Evolutionary conservation across 2,888 invertebrate species (phyloP), one percentile per base, ranked within the genome.

Genomic region (Lymantria monacha): DNA sequence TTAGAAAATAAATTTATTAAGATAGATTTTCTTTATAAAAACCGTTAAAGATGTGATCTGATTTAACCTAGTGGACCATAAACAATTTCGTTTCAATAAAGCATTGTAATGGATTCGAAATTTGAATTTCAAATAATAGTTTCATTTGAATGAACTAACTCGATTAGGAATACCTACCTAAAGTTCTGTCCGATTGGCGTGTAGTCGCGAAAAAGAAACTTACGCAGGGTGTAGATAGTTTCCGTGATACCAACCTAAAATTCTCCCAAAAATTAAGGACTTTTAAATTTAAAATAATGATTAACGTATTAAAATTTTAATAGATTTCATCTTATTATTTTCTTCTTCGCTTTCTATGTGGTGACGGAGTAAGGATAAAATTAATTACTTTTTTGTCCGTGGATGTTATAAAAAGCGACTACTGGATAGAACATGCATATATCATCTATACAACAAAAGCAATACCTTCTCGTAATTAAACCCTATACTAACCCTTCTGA

Each of bases 21-120:
- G n/a, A n/a, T n/a, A n/a, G n/a, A 49, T 53, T 47, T 30, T 11
- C 33, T 50, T 13, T 30, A 49, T 37, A 46, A 60, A 43, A 55
- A 14, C 38, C 30, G 31, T 45, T 43, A 47, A 31, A 49, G 40
- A 51, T 51, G 48, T 49, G 7, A 1, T 1, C 7, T 44, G 49
- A 55, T 51, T 46, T 33, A 51, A 45, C 15, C 48, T 53, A 44
- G 42, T 15, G 47, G 44, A 59, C 53, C 53, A 49, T 50, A 52
- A 48, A 63, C 50, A 57, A 59, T 57, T 64, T 49, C 44, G 57
- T 63, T 59, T 52, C 48, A 55, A 53, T 62, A 62, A 55, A 49
- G 49, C 51, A 55, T 57, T 54, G 57, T 55, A 59, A 63, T 62
- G 55, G 55, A 57, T 55, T 65, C n/a, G n/a, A n/a, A n/a, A n/a